A percentile compares a stretch with the other conserved stretches of the same genome.
Conservation (phyloP, 2,888 invertebrate species). For the Arge pagana region DNA sequence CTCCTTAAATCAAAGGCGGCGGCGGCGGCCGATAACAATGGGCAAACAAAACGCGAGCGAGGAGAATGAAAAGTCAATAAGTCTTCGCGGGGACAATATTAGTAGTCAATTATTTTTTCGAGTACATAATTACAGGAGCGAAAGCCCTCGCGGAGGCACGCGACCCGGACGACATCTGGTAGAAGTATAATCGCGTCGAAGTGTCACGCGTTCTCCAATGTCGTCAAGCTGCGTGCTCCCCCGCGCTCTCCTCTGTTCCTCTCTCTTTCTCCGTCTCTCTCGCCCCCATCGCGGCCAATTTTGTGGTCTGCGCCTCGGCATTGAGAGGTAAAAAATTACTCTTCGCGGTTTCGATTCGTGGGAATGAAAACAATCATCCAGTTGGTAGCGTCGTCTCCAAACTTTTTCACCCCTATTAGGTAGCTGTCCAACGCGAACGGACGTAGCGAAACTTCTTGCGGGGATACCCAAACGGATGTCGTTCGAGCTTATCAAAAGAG, state of each 20-base stretch:
- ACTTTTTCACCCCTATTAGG: no score
- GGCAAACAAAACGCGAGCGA: conserved; percentile 45
- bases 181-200: background rate
- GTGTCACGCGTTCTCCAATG: no score
- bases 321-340: no score
- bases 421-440: no score
- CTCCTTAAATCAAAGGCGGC: conserved; percentile 35
- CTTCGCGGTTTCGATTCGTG: no score
- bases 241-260: background rate
- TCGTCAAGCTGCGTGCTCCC: background rate
- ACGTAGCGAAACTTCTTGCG: no score
- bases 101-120: conserved; percentile 53
- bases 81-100: conserved; percentile 50
- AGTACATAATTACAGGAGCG: conserved; percentile 48
- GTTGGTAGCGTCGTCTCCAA: no score
- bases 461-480: no score
- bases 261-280: background rate
- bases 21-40: conserved; percentile 34
- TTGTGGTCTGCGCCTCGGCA: no score
- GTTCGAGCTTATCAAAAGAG: no score
- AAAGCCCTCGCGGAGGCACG: conserved; percentile 53
- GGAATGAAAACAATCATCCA: no score
- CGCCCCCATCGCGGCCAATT: background rate
- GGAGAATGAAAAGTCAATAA: conserved; percentile 54
- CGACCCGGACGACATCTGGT: conserved; percentile 21